phyloP scores from a whole-genome alignment of 2,888 invertebrate species.

The Beris morrisii region DNA sequence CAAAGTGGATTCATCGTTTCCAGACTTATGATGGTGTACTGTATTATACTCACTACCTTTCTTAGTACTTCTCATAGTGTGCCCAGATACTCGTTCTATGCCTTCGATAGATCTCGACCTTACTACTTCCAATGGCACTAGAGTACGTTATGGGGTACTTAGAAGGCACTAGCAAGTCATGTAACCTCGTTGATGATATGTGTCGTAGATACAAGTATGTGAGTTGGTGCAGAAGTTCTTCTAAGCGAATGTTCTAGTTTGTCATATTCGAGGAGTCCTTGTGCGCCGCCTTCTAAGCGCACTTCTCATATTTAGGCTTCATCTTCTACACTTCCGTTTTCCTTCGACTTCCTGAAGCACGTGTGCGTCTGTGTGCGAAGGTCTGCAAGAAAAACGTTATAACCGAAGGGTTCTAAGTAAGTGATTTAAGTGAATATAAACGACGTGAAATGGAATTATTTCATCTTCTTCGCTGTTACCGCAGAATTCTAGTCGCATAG shows the following conservation, averaged over 20 bases:
- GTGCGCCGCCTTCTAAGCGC: no score
- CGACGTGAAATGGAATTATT: constrained; percentile 9
- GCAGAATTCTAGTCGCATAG: constrained; percentile 1
- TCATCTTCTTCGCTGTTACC: not conserved
- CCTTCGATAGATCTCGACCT: not conserved
- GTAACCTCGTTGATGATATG: not conserved
- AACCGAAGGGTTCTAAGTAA: not conserved
- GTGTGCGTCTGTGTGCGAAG: no score
- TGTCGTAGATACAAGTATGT: no score
- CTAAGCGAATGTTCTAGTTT: no score
- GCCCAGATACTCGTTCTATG: not conserved
- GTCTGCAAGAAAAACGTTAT: no score
- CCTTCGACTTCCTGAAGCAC: no score
- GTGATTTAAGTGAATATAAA: constrained; percentile 16
- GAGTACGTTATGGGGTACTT: constrained; percentile 23
- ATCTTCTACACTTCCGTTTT: no score
- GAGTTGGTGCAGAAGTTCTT: no score
- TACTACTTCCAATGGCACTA: constrained; percentile 3
- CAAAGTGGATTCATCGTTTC: constrained; percentile 34
- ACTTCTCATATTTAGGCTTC: no score
- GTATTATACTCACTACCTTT: not conserved
- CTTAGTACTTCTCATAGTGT: not conserved
- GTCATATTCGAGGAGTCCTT: no score
- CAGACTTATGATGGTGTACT: constrained; percentile 12
- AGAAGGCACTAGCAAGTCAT: constrained; percentile 19